Percentiles rank a stretch among this genome's conserved stretches.
Evolutionary conservation across 2,797 vertebrate species (phyloP).

Genomic region (Cygnus olor): DNA sequence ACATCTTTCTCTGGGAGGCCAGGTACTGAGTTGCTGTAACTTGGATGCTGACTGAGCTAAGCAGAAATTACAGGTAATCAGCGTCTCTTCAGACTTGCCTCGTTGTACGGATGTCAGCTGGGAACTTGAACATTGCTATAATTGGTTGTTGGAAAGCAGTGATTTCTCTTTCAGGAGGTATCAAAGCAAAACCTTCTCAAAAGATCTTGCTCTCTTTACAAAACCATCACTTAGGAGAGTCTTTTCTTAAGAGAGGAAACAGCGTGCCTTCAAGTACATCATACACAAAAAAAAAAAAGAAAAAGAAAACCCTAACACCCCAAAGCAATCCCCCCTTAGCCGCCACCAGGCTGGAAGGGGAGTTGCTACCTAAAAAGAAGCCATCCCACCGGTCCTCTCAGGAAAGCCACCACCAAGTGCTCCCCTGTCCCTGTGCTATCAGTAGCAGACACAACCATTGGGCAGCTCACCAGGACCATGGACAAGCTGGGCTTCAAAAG

Average conservation of each 20-base stretch:
- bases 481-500: not conserved
- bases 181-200: not conserved
- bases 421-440: not conserved
- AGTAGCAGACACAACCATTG: not conserved
- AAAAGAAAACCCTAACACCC: not conserved
- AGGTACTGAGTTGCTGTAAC: not conserved
- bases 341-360: not conserved
- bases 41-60: not conserved
- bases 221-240: not conserved
- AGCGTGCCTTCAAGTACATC: not conserved
- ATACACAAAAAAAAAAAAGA: not conserved
- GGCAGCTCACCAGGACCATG: not conserved
- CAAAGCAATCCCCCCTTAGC: accelerated
- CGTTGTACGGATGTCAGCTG: not conserved
- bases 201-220: not conserved
- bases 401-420: not conserved
- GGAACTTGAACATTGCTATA: accelerated
- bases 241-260: not conserved
- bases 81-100: not conserved
- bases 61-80: not conserved
- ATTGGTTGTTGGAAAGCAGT: accelerated
- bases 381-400: too few relatives aligned
- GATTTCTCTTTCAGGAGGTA: not conserved
- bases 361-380: not conserved
- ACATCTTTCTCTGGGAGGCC: not conserved